phyloP scores from a whole-genome alignment of 1,140 invertebrate species.

The Oreohelix idahoensis region DNA sequence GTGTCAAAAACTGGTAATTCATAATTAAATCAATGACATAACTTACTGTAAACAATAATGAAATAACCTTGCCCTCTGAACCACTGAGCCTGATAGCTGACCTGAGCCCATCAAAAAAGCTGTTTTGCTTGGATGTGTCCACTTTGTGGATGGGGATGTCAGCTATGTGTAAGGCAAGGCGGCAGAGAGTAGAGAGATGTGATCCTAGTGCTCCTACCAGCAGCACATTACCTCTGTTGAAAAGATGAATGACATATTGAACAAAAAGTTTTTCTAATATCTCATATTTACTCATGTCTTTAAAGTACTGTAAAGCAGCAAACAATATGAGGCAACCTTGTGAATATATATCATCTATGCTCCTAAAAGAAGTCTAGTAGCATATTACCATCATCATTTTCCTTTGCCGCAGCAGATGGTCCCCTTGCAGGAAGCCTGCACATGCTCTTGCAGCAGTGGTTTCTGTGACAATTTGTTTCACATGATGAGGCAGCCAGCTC shows the following conservation, averaged over 20 bases:
- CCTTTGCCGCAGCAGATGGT: no score
- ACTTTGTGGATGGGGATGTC: conserved; percentile 68
- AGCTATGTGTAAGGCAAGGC: conserved; percentile 70
- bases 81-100: conserved; percentile 71
- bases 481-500: no score
- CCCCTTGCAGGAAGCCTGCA: no score
- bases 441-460: no score
- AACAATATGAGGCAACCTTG: no score
- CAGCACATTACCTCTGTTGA: conserved; percentile 70
- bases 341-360: no score
- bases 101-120: conserved; percentile 72
- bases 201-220: conserved; percentile 70
- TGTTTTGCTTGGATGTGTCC: conserved; percentile 69
- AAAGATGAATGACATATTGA: neutral
- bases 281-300: no score
- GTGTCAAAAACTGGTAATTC: neutral
- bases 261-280: neutral
- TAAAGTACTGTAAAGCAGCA: no score
- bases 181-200: conserved; percentile 69
- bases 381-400: no score
- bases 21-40: neutral
- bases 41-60: conserved; percentile 70
- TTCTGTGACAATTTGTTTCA: no score
- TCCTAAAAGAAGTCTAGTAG: no score
- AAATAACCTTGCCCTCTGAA: conserved; percentile 69